These are phyloP conservation scores for Ichneumon xanthorius DNA, from an alignment of 2,888 invertebrate species.

Conservation along the genomic window DNA sequence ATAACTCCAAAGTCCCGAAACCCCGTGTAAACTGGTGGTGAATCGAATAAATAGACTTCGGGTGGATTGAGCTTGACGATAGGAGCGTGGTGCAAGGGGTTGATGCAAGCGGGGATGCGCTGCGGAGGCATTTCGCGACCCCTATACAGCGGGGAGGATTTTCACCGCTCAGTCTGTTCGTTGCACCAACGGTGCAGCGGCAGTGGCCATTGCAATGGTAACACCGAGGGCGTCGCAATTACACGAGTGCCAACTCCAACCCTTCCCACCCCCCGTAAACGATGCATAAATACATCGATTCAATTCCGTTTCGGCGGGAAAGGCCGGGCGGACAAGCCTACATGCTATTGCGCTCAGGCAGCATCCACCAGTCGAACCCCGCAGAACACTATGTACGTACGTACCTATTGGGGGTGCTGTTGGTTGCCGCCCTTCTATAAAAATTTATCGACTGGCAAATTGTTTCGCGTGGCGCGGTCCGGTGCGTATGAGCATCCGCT, in stretches of 20 bases:
- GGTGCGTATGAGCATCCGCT: slow-evolving; percentile 75
- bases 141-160: slow-evolving; percentile 74
- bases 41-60: slow-evolving; percentile 62
- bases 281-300: slow-evolving; percentile 85
- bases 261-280: slow-evolving; percentile 81
- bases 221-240: slow-evolving; percentile 78
- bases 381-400: slow-evolving; percentile 57
- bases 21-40: slow-evolving; percentile 10
- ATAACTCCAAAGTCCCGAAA: slow-evolving; percentile 66
- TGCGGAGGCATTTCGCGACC: slow-evolving; percentile 64
- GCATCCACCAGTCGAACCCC: slow-evolving; percentile 26
- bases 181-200: slow-evolving; percentile 34
- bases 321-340: slow-evolving; percentile 60
- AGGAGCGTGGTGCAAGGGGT: slow-evolving; percentile 41
- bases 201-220: slow-evolving; percentile 45
- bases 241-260: slow-evolving; percentile 81
- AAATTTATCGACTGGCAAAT: slow-evolving; percentile 85
- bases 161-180: slow-evolving; percentile 64
- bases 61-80: slow-evolving; percentile 62
- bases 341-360: slow-evolving; percentile 31
- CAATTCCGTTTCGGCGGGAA: slow-evolving; percentile 84
- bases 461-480: slow-evolving; percentile 83
- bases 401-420: slow-evolving; percentile 52
- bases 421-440: slow-evolving; percentile 79
- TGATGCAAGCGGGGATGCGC: slow-evolving; percentile 53